Conservation (phyloP, 2,797 vertebrate genomes). For the Leptatherina wallacei region DNA sequence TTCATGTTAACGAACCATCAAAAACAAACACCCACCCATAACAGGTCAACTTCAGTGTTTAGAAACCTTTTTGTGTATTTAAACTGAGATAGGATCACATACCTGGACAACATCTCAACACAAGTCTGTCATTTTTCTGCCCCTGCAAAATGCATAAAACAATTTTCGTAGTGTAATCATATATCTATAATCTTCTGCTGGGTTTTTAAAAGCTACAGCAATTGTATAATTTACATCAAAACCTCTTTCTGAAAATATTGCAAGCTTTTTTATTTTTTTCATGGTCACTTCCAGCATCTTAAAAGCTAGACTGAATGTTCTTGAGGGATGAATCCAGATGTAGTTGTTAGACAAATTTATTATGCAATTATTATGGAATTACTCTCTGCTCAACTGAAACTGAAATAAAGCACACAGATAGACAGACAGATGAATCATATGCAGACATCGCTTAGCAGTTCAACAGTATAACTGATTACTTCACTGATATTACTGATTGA, state of each 20-base stretch:
- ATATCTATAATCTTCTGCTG: neutral
- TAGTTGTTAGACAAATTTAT: constrained; percentile 69
- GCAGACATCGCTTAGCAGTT: neutral
- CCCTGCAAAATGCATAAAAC: neutral
- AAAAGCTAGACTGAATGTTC: too few species aligned
- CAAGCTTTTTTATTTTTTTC: neutral
- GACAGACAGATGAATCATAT: neutral
- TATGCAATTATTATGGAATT: constrained; percentile 69
- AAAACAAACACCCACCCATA: neutral
- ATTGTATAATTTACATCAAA: too few species aligned
- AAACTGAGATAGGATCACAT: neutral
- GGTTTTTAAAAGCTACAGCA: neutral
- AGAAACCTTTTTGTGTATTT: neutral
- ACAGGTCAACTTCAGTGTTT: neutral
- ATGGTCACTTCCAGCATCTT: too few species aligned
- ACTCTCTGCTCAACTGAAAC: constrained; percentile 41
- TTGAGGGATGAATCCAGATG: constrained; percentile 57
- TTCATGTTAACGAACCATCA: neutral
- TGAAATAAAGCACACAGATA: constrained; percentile 23
- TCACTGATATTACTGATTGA: neutral
- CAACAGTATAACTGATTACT: neutral
- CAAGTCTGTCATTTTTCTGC: neutral
- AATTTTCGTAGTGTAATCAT: too few species aligned
- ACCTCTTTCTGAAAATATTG: too few species aligned
- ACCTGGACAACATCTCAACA: neutral